These are phyloP conservation scores for Platalea minor DNA, from an alignment of 2,797 vertebrate genomes.

Conservation along the genomic window DNA sequence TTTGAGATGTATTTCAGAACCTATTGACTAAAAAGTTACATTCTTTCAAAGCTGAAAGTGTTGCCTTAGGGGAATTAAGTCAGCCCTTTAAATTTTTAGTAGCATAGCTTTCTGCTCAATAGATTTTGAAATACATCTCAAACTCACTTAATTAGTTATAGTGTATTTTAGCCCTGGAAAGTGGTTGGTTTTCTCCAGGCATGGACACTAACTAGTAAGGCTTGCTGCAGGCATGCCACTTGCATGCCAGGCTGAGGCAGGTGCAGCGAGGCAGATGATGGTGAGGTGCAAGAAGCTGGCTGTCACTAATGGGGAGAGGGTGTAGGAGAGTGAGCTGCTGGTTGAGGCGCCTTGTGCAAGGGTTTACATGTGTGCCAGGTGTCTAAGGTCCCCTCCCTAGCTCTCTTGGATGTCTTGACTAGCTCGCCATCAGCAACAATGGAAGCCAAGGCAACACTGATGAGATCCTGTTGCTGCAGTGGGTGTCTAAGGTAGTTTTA, in stretches of 20 bases:
- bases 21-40: conserved; percentile 38
- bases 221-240: background rate
- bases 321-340: background rate
- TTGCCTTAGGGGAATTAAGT: conserved; percentile 55
- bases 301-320: background rate
- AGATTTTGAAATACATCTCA: conserved; percentile 46
- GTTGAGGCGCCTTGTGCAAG: background rate
- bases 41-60: conserved; percentile 41
- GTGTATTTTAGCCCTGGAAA: conserved; percentile 2
- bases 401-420: background rate
- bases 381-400: background rate
- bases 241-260: background rate
- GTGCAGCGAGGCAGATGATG: accelerated
- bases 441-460: background rate
- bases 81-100: conserved; percentile 38
- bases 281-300: background rate
- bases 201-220: background rate
- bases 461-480: background rate
- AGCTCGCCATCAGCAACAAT: background rate
- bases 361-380: accelerated
- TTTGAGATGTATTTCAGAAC: conserved; percentile 36
- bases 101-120: conserved; percentile 39
- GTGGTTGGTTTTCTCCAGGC: background rate
- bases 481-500: background rate
- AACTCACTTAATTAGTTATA: conserved; percentile 26